Evolutionary conservation across 2,888 invertebrate species (phyloP).

Genomic region (Atethmia centrago): DNA sequence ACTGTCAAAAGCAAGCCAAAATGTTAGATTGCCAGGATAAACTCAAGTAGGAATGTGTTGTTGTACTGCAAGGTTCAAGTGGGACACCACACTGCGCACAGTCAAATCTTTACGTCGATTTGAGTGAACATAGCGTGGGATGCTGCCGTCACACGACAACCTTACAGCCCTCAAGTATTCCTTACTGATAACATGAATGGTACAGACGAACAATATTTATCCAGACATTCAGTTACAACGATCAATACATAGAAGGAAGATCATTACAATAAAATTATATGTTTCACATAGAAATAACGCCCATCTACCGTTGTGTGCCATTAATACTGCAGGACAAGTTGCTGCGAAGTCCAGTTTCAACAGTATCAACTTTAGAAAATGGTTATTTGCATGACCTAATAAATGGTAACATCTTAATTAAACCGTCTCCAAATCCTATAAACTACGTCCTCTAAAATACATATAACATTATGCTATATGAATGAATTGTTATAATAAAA

Average conservation of each 20-base stretch:
- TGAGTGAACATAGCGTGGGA: conserved; percentile 84
- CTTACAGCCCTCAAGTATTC: conserved; percentile 78
- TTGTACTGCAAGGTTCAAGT: conserved; percentile 71
- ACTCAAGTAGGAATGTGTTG: conserved; percentile 76
- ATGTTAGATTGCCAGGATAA: conserved; percentile 82
- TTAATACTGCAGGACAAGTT: conserved; percentile 71
- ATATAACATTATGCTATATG: conserved; percentile 77
- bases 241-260: conserved; percentile 70
- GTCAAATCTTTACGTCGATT: conserved; percentile 86
- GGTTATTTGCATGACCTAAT: conserved; percentile 71
- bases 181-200: conserved; percentile 69
- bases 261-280: conserved; percentile 67
- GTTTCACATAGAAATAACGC: conserved; percentile 65
- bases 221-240: conserved; percentile 74
- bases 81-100: conserved; percentile 84
- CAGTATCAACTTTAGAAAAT: conserved; percentile 66
- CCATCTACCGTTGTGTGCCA: conserved; percentile 75
- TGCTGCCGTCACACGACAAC: conserved; percentile 82
- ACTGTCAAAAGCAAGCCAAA: conserved; percentile 81
- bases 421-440: conserved; percentile 83
- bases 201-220: conserved; percentile 70
- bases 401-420: conserved; percentile 81
- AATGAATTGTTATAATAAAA: conserved; percentile 89
- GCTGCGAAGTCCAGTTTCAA: conserved; percentile 59
- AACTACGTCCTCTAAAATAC: conserved; percentile 83